These are phyloP conservation scores for Mnemiopsis leidyi DNA, from an alignment of 37 sponge, comb jelly and placozoan genomes.

Conservation along the genomic window DNA sequence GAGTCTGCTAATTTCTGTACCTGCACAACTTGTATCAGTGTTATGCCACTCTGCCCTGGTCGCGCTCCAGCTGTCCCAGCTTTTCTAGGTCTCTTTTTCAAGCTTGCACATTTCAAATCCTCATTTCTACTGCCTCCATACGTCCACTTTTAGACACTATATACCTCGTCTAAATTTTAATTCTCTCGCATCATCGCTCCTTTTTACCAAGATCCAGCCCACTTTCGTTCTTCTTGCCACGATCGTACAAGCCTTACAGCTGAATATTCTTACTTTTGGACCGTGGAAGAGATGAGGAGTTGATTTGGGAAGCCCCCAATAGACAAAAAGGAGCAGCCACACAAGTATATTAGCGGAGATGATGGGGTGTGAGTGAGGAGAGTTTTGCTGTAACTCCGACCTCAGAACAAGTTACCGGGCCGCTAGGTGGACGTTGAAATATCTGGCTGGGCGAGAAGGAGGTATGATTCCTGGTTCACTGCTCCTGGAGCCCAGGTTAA, in stretches of 20 bases:
- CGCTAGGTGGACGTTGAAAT: background rate
- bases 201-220: background rate
- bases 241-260: background rate
- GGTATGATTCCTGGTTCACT: background rate
- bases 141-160: background rate
- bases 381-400: background rate
- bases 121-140: background rate
- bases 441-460: background rate
- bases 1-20: too few species aligned
- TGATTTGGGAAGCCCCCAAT: background rate
- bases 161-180: background rate
- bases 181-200: background rate
- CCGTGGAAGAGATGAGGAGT: background rate
- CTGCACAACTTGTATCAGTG: too few species aligned
- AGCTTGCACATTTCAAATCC: background rate
- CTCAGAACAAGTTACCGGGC: background rate
- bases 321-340: background rate
- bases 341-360: background rate
- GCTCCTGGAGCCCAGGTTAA: background rate
- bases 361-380: background rate
- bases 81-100: background rate
- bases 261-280: background rate
- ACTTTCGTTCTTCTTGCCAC: background rate
- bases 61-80: too few species aligned
- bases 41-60: too few species aligned